Base-by-base conservation (phyloP, 1,140 invertebrate species). In the Dinothrombium tinctorium region DNA sequence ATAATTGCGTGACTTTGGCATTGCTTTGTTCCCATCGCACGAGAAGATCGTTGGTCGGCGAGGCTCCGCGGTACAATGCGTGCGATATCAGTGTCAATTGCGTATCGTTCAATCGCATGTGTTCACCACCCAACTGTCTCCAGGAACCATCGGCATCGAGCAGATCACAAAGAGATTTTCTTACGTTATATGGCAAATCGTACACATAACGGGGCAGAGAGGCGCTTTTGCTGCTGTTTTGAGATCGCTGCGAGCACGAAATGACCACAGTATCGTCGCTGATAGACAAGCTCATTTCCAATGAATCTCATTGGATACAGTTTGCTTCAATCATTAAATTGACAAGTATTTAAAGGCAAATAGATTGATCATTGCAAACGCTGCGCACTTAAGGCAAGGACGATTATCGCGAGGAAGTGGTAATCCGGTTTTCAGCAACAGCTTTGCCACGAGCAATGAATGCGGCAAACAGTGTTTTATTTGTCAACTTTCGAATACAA, bases 111-210 rank as follows among this genome's bases (percentile, higher is more conserved):
- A 65, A 65, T 12, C 55, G 47, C 64, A 69, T 67, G 44, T 61
- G 56, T 17, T 47, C 46, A 19, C 64, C 63, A 45, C 64, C 73
- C 46, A 86, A 55, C 51, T 73, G 68, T 53, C 73, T 69, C 80
- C 80, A 86, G 49, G 69, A 66, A 44, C 76, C 66, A 52, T 77
- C 69, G 33, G 70, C 59, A 57, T 86, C 79, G 31, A 86, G 58
- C 49, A 80, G 66, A 52, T 68, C 61, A 53, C 76, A 81, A 15
- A 86, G 53, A 51, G 73, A 63, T 40, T 64, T 66, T 41, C 71
- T 63, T 49, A 70, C 66, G 17, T 60, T 50, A 51, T 68, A 72
- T 6, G 78, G 77, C 38, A 84, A 54, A 31, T 80, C 60, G 15
- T 39, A 15, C 9, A 26, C 22, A 21, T 39, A 20, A 29, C 28